Base-by-base conservation (phyloP, 2,113 vertebrate genomes). In the Meles meles region DNA sequence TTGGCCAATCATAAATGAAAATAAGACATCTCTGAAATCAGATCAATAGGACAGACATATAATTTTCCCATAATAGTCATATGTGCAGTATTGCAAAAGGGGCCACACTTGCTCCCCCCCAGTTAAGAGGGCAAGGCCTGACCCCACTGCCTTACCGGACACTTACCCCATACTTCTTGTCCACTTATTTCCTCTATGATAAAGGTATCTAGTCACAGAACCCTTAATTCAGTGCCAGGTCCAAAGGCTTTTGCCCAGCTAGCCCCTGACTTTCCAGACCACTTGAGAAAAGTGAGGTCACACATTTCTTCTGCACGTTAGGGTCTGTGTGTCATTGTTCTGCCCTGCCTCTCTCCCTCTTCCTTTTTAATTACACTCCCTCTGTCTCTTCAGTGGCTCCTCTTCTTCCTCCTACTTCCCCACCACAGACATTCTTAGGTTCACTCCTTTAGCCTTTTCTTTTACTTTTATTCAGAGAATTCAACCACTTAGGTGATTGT, bases 391-490 rank as follows among this genome's bases (percentile, higher is more conserved):
- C 7, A 55, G 47, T 31, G 27, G 86, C 9, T 90, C 82, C 15
- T 80, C n/a, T 52, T 77, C 90, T 37, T 90, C 96, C 21, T 93
- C 42, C 84, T 23, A 65, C 37, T 81, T 65, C 49, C 57, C 79
- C 9, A 10, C 52, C 31, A n/a, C 0, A n/a, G 31, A 69, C 49
- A 94, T 42, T 61, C 59, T 72, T 37, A 86, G n/a, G 7, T 74
- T 90, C 57, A 74, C 59, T 37, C 59, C n/a, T 95, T 76, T 11
- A 63, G 57, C 44, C 44, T 67, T 87, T 94, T n/a, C 31, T 29
- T 65, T 47, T 52, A 55, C 72, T 93, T 90, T 94, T 34, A 82
- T 67, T 96, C 47, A 91, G 59, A 98, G 42, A 81, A 93, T 80
- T 79, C 52, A 93, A n/a, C 81, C 49, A 91, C 20, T 88, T 67